Evolutionary conservation across 2,888 invertebrate genomes (phyloP), one percentile per base, ranked within the genome.

Genomic region (Cephus pygmeus): DNA sequence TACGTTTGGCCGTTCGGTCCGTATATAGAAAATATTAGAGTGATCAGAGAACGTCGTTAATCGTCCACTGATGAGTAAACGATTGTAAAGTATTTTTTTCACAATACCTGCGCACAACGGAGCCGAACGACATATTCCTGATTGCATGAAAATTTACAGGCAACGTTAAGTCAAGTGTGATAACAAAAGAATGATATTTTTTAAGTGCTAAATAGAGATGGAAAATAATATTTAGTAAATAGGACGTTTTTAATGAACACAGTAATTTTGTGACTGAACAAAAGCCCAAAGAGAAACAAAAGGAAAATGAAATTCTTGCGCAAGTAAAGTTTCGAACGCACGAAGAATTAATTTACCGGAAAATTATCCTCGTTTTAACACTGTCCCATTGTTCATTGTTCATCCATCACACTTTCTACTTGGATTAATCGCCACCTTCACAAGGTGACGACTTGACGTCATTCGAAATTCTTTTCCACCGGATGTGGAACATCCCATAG

Each of bases 41-140:
- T 23, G 56, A 23, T 56, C 9, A 56, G 56, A 56, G 15, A 56
- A 56, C 23, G 23, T 56, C 56, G 56, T 56, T 56, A 56, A 56
- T 56, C 23, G 23, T 9, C 3, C 56, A 15, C 56, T 23, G 56
- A 56, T 9, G 23, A 23, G 23, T 56, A 56, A 56, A 56, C 56
- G 56, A 56, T 56, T 23, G 23, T 56, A 56, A 56, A 56, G 23
- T 56, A 75, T 71, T 71, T 34, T 34, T 78, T 73, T 80, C 81
- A 84, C 80, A 87, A 87, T 91, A 92, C 92, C 92, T 92, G 92
- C 91, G 88, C 92, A 92, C 80, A 92, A 88, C 76, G 92, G 92
- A 79, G 92, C 92, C 82, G 92, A 92, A 83, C 92, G 91, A 88
- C 92, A 92, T 85, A 92, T 91, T 90, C 92, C 92, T 92, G 90